Percentiles rank a stretch among this genome's conserved stretches.
Conservation (phyloP, 2,113 vertebrate genomes). For the Silurus glanis region DNA sequence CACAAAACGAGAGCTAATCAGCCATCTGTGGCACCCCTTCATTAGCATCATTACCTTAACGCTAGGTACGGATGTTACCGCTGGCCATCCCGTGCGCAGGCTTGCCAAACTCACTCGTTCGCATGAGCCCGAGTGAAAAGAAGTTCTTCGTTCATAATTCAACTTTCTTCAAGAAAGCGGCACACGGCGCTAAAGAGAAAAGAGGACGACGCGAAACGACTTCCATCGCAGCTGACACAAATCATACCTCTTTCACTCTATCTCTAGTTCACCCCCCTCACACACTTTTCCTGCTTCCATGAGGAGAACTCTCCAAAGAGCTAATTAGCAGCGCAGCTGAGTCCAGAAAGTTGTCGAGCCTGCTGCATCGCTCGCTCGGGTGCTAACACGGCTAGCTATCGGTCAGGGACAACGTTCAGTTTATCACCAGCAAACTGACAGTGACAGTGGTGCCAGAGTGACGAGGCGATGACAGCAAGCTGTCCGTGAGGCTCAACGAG, state of each 20-base stretch:
- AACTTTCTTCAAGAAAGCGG: constrained; percentile 1
- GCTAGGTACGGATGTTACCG: constrained; percentile 24
- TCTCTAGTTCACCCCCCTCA: constrained; percentile 52
- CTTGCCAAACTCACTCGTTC: neutral
- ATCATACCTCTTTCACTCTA: constrained; percentile 62
- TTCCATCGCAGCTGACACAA: constrained; percentile 35
- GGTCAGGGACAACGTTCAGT: constrained; percentile 81
- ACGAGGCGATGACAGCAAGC: constrained; percentile 71
- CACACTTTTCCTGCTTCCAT: constrained; percentile 76
- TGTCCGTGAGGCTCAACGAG: constrained; percentile 65
- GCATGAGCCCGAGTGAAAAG: constrained; percentile 2
- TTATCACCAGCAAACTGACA: constrained; percentile 76
- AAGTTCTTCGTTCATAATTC: constrained; percentile 40
- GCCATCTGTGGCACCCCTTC: constrained; percentile 50
- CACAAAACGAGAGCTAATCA: constrained; percentile 65
- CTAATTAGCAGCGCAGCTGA: constrained; percentile 96
- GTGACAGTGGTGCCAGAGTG: constrained; percentile 82
- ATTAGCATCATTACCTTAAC: constrained; percentile 55
- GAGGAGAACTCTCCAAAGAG: constrained; percentile 99
- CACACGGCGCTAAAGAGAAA: neutral
- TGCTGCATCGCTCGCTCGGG: constrained; percentile 55
- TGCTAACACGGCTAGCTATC: constrained; percentile 69
- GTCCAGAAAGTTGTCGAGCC: constrained; percentile 84
- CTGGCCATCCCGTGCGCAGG: neutral
- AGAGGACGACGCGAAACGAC: constrained; percentile 16